Percentiles rank a stretch among this genome's conserved stretches.
These are phyloP conservation scores for Drosophila baimaii DNA, from an alignment of 1,140 invertebrate genomes.

Conservation along the genomic window DNA sequence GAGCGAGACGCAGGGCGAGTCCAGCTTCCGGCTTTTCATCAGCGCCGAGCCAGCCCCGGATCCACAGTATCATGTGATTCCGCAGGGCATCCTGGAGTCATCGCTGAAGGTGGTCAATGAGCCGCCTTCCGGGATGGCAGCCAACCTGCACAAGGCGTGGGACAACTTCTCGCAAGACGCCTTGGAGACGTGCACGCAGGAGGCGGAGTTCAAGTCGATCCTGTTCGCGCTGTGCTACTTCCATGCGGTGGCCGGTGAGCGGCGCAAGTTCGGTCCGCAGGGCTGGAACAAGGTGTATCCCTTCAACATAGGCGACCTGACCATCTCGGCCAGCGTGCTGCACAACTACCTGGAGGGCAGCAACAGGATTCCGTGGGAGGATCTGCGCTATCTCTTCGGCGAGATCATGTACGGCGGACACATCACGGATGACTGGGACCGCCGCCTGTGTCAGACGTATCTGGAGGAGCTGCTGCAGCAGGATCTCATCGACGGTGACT, in stretches of 20 bases:
- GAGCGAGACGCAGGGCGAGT: constrained; percentile 81
- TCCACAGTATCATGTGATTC: constrained; percentile 87
- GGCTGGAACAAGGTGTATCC: constrained; percentile 96
- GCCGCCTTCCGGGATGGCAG: constrained; percentile 96
- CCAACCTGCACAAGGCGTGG: constrained; percentile 96
- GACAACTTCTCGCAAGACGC: constrained; percentile 98
- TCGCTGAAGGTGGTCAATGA: constrained; percentile 99
- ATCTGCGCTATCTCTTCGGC: constrained; percentile 96
- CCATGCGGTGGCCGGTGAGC: constrained; percentile 96
- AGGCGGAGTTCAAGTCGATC: constrained; percentile 97
- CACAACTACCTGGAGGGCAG: constrained; percentile 97
- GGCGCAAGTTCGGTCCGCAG: constrained; percentile 97
- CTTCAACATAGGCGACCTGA: constrained; percentile 94
- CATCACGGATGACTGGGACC: constrained; percentile 98
- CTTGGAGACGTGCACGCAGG: constrained; percentile 95
- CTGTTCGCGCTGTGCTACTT: constrained; percentile 98
- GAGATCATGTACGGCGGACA: constrained; percentile 99
- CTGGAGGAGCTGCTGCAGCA: constrained; percentile 94
- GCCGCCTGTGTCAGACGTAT: constrained; percentile 94
- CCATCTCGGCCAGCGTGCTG: constrained; percentile 95
- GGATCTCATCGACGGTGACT: constrained; percentile 94
- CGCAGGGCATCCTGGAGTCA: constrained; percentile 94
- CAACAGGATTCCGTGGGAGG: constrained; percentile 95
- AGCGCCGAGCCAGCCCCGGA: constrained; percentile 87
- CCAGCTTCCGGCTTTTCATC: constrained; percentile 88